Evolutionary conservation across 2,113 vertebrate genomes (phyloP).

Genomic region (Ahaetulla prasina): DNA sequence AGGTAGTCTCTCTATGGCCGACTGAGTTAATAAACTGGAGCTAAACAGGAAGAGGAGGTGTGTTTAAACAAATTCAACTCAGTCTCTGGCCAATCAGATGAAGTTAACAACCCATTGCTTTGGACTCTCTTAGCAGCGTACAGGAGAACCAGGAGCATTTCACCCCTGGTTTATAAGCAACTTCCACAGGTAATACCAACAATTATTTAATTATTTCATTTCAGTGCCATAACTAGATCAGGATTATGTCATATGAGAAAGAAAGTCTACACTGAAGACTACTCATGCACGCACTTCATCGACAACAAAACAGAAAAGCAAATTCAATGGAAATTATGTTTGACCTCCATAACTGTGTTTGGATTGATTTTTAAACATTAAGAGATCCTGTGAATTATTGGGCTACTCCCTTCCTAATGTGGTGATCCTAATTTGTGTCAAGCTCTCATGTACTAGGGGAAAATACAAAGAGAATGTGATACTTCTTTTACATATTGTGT

Average conservation of each 20-base stretch:
- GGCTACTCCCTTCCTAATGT: neutral
- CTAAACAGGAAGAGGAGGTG: too few relatives aligned
- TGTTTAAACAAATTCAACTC: too few relatives aligned
- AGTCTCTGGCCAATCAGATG: too few relatives aligned
- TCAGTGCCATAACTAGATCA: neutral
- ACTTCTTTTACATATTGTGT: neutral
- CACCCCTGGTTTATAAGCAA: too few relatives aligned
- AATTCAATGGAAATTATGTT: neutral
- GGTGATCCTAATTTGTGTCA: neutral
- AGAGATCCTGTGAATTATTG: neutral
- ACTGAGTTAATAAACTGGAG: too few relatives aligned
- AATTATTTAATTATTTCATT: neutral
- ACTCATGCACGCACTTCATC: neutral
- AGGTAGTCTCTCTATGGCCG: too few relatives aligned
- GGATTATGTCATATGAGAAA: neutral
- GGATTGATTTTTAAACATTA: neutral
- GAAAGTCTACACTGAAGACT: neutral
- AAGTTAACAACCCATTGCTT: too few relatives aligned
- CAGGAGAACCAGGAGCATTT: too few relatives aligned
- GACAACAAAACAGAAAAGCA: neutral
- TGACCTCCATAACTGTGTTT: neutral
- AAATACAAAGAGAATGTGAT: neutral
- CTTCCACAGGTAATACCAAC: neutral
- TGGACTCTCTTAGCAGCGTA: too few relatives aligned
- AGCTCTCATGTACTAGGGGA: neutral